Base-by-base conservation (phyloP, 2,888 invertebrate genomes). In the Drosophila antonietae region DNA sequence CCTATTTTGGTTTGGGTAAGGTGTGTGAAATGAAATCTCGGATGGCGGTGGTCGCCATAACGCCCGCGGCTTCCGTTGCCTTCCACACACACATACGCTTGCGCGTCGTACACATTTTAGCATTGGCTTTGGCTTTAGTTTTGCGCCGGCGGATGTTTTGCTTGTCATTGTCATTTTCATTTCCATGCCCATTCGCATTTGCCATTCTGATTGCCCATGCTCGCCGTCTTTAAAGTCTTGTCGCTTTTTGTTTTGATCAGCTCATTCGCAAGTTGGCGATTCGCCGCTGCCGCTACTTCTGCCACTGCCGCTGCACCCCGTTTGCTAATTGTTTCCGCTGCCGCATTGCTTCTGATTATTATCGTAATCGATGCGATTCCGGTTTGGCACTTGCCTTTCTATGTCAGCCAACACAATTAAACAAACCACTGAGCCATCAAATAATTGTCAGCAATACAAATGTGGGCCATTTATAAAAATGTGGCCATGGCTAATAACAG, bases 191-290 rank as follows among this genome's bases (percentile, higher is more conserved):
- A 62, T 75, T 68, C 64, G 43, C 37, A 56, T 49, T 63, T 63
- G 46, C 18, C 41, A 56, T 66, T 74, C 52, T 56, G 39, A 23
- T 53, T 62, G 28, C 23, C 46, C 51, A n/a, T 33, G 49, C 41
- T 57, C 39, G 39, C 37, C 52, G 62, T 63, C 61, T 64, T 47
- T 58, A 53, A 33, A 44, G 52, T 66, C 61, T 75, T 39, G 28
- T 73, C 35, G 75, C 33, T 58, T 90, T 90, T 90, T 90, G 90
- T 89, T 90, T 79, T 89, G 89, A 78, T 90, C 86, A 53, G 53
- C 71, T 69, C 18, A 68, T 90, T 90, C 89, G 90, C 81, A 33
- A 39, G 60, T 67, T 68, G 52, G 49, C 31, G 41, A 66, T 66
- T 66, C 64, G 46, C 31, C 57, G 56, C 31, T 41, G 41, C n/a